A percentile compares a stretch with the other conserved stretches of the same genome.
phyloP scores from a whole-genome alignment of 1,140 invertebrate genomes.

The Zaprionus africanus region DNA sequence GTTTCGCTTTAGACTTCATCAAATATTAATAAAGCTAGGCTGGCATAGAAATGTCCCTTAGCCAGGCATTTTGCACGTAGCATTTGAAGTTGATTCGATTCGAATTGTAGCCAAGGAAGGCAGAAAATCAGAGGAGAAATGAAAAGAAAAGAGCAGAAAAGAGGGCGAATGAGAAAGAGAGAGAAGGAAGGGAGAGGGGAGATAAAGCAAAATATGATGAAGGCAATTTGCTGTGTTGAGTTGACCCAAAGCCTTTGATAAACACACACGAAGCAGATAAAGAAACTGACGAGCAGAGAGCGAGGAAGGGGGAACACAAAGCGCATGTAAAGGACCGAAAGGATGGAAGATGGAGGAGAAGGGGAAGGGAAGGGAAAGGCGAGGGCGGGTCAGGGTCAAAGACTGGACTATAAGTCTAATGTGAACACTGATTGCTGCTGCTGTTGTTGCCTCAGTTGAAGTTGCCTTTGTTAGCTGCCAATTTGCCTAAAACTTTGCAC shows the following conservation, averaged over 20 bases:
- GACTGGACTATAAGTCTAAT: constrained; percentile 31
- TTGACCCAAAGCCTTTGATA: constrained; percentile 71
- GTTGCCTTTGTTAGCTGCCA: constrained; percentile 58
- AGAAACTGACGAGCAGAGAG: neutral
- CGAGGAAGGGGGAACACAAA: constrained; percentile 14
- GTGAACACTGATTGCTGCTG: constrained; percentile 48
- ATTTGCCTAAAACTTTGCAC: constrained; percentile 71
- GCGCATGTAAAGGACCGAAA: constrained; percentile 19
- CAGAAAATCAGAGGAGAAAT: constrained; percentile 12
- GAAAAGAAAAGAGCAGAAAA: neutral
- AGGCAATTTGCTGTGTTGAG: constrained; percentile 67
- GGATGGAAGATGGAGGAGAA: neutral
- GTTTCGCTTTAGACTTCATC: constrained; percentile 11
- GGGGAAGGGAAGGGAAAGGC: neutral
- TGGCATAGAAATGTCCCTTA: constrained; percentile 52
- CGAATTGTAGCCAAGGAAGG: constrained; percentile 37
- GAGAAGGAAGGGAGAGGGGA: neutral
- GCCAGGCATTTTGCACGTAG: constrained; percentile 36
- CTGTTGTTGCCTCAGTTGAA: constrained; percentile 19
- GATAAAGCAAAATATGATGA: constrained; percentile 74
- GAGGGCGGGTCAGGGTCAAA: constrained; percentile 11
- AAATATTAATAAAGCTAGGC: constrained; percentile 55
- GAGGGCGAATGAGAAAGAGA: neutral
- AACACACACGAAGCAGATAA: constrained; percentile 24
- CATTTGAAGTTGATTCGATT: constrained; percentile 38